Base-by-base conservation (phyloP, 2,113 vertebrate species). In the Oryzias melastigma region DNA sequence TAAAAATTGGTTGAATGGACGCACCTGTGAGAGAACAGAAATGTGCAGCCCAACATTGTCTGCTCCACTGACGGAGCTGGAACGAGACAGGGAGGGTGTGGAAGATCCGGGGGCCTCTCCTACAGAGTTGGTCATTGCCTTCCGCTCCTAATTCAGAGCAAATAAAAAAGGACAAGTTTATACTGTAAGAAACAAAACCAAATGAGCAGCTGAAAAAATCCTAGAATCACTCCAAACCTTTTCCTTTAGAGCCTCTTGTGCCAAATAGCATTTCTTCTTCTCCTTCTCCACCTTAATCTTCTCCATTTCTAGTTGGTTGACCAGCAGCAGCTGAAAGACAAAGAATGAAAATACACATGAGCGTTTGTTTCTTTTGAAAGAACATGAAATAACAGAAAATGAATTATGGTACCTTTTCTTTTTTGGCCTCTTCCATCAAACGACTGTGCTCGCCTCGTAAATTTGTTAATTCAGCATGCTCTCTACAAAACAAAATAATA, bases 241-340 rank as follows among this genome's bases (percentile, higher is more conserved):
- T 77, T 99, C 98, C 85, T 93, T 99, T 19, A 93, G 85, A 40
- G 93, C 89, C 90, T 99, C 98, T 81, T 98, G 96, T 47, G 93
- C 90, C 1, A 97, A 89, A 85, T 96, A 85, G 55, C 84, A 93
- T 80, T 96, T 99, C 88, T 98, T 99, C 83, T 93, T 98, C 87
- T 99, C 98, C 78, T 98, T 96, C 78, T 99, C 98, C 78, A 95
- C 94, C 86, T 95, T 98, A 94, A 98, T 94, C 86, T 94, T 98
- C 82, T 98, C 98, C 94, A 99, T 97, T 90, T 99, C 98, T 72
- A 99, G 82, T 58, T 99, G 98, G 90, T 94, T 97, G 73, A 87
- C 80, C 59, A 99, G 83, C 40, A 97, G 81, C 1, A 87, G 85
- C 97, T 99, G 54, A 45, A 62, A 16, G 17, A 65, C 55, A 17